Base-by-base conservation (phyloP, 2,113 vertebrate species). In the Lepidothrix coronata region DNA sequence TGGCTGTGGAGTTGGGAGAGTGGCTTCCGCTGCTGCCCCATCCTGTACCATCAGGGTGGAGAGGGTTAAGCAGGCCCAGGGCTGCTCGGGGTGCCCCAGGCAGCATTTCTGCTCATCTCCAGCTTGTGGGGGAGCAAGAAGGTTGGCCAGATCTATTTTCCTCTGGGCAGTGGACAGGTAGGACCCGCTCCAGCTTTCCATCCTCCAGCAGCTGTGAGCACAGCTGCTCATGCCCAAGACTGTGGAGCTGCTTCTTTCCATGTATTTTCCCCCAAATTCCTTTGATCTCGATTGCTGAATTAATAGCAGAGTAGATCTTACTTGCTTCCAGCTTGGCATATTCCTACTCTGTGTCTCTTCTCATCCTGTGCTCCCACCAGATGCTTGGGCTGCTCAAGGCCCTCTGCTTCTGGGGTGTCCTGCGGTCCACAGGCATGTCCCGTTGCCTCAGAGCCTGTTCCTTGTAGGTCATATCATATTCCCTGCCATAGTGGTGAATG, bases 31-130 rank as follows among this genome's bases (percentile, higher is more conserved):
- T 67, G 66, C 57, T 46, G n/a, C 35, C 30, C 61, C 19, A 6
- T 35, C 8, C 0, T 0, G 3, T 59, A 19, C 41, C 17, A 25
- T 8, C 0, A 5, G 20, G 17, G 19, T 5, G 1, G 24, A 44
- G 35, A 22, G 31, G 37, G 20, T 57, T 55, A 43, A 28, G 20
- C 23, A 25, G 0, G 0, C 8, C 21, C 22, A 58, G 49, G 31
- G 6, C 37, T 72, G 17, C 6, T 43, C 1, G 3, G 24, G 11
- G 24, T 76, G 25, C 9, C 49, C 1, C 3, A 24, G 55, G 52
- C n/a, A 86, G 52, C 31, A 12, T 41, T 93, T 67, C 63, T 71
- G 23, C 24, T 23, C 52, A 19, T 54, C 23, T 74, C 44, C 51
- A 57, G 59, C 33, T 72, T 2, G 0, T 8, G 25, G 41, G 65